phyloP scores from a whole-genome alignment of 2,888 invertebrate genomes.

The Subacronicta megacephala region DNA sequence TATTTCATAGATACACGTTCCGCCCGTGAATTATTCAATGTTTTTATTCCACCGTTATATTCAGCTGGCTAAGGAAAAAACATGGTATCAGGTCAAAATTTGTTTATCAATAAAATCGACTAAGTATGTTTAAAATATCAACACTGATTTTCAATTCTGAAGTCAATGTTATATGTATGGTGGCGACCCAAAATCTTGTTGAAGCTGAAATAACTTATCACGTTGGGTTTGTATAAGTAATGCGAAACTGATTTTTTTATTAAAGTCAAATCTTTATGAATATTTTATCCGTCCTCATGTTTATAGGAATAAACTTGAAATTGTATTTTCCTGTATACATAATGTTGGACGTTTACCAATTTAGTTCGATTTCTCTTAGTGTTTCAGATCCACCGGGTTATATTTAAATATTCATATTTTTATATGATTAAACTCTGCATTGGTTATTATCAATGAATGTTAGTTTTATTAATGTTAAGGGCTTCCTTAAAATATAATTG shows the following conservation, averaged over 20 bases:
- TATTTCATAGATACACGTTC: conserved; percentile 12
- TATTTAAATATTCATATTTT: no score
- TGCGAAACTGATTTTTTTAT: conserved; percentile 22
- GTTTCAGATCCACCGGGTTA: no score
- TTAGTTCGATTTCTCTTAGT: no score
- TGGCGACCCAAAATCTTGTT: conserved; percentile 33
- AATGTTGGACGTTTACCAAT: no score
- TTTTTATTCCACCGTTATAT: conserved; percentile 45
- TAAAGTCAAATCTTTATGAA: background rate
- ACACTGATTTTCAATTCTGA: conserved; percentile 34
- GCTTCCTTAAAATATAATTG: no score
- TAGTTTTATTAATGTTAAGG: no score
- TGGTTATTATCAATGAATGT: no score
- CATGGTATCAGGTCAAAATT: conserved; percentile 45
- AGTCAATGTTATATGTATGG: conserved; percentile 52
- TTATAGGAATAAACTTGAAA: background rate
- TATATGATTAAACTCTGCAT: no score
- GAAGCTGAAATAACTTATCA: conserved; percentile 3
- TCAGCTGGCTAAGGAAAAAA: conserved; percentile 21
- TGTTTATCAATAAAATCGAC: conserved; percentile 33
- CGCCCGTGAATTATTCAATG: conserved; percentile 41
- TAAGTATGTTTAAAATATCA: conserved; percentile 32
- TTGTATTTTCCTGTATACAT: no score
- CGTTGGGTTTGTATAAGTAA: conserved; percentile 22
- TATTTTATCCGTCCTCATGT: background rate